Percentiles rank a stretch among this genome's conserved stretches.
These are phyloP conservation scores for Beaufortia kweichowensis DNA, from an alignment of 2,113 vertebrate genomes.

Conservation along the genomic window DNA sequence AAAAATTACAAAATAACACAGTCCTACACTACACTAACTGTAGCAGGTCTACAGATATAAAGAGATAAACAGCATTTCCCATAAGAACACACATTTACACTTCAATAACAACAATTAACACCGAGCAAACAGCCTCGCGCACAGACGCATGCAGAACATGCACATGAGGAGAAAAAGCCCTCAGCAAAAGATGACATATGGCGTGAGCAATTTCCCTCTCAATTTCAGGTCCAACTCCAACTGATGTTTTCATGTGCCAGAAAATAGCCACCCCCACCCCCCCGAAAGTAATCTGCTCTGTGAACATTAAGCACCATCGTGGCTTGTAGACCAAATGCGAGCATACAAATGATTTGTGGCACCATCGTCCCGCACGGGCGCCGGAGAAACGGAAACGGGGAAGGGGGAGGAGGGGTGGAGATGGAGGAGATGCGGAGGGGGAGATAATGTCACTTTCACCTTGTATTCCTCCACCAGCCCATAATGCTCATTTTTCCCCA, in stretches of 20 bases:
- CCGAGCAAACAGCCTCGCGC: constrained; percentile 21
- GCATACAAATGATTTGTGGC: constrained; percentile 83
- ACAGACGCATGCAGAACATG: constrained; percentile 43
- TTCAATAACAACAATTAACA: constrained; percentile 42
- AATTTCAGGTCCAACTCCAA: constrained; percentile 72
- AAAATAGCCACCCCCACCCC: constrained; percentile 61
- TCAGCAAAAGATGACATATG: constrained; percentile 75
- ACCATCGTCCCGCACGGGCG: constrained; percentile 70
- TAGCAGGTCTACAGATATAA: constrained; percentile 51
- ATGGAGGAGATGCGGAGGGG: constrained; percentile 39
- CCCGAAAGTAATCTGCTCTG: constrained; percentile 76
- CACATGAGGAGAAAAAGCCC: constrained; percentile 61
- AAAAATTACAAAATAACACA: too few relatives aligned
- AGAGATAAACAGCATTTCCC: constrained; percentile 56
- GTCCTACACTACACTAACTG: background rate
- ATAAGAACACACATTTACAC: constrained; percentile 47
- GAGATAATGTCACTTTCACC: constrained; percentile 79
- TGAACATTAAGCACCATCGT: constrained; percentile 77
- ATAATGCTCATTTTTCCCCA: constrained; percentile 77
- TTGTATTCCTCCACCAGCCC: constrained; percentile 75
- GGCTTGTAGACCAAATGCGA: constrained; percentile 74
- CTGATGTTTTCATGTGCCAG: constrained; percentile 65
- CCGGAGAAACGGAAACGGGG: constrained; percentile 61
- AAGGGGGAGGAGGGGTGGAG: constrained; percentile 39
- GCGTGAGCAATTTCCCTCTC: constrained; percentile 70